Conservation (phyloP, 1,140 invertebrate genomes). For the Chrysomallon squamiferum region DNA sequence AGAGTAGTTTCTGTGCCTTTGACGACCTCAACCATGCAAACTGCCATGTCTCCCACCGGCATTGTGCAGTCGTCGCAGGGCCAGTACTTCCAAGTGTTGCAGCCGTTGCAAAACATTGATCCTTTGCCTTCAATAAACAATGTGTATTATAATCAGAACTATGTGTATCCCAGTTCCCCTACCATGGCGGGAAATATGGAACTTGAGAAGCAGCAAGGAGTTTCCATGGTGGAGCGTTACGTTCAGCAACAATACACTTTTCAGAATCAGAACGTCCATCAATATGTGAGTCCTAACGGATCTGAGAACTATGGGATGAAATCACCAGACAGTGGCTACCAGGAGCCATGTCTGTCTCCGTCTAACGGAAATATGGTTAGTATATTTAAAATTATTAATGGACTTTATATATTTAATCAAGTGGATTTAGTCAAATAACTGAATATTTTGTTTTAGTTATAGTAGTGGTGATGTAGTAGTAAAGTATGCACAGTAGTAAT, state of each 20-base stretch:
- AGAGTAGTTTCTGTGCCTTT: background rate
- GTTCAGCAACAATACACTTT: constrained; percentile 34
- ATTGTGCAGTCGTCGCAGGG: constrained; percentile 14
- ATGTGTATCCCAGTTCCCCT: background rate
- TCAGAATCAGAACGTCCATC: constrained; percentile 18
- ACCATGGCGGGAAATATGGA: background rate
- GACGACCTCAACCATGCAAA: background rate
- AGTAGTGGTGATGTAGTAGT: too few relatives aligned
- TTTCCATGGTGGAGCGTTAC: constrained; percentile 36
- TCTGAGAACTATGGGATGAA: constrained; percentile 43
- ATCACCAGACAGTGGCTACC: constrained; percentile 53
- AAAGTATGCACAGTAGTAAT: too few relatives aligned
- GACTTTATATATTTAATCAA: background rate
- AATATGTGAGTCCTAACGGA: constrained; percentile 11
- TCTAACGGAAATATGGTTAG: background rate
- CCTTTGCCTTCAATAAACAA: constrained; percentile 4
- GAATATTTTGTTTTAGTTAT: too few relatives aligned
- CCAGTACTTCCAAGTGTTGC: constrained; percentile 27
- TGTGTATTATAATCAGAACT: constrained; percentile 8
- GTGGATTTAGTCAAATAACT: background rate
- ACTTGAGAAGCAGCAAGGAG: constrained; percentile 6
- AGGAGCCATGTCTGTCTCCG: constrained; percentile 48
- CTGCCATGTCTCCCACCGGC: background rate
- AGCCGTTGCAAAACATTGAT: constrained; percentile 18
- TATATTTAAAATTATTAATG: too few relatives aligned